phyloP scores from a whole-genome alignment of 2,888 invertebrate species.

The Hyles lineata region DNA sequence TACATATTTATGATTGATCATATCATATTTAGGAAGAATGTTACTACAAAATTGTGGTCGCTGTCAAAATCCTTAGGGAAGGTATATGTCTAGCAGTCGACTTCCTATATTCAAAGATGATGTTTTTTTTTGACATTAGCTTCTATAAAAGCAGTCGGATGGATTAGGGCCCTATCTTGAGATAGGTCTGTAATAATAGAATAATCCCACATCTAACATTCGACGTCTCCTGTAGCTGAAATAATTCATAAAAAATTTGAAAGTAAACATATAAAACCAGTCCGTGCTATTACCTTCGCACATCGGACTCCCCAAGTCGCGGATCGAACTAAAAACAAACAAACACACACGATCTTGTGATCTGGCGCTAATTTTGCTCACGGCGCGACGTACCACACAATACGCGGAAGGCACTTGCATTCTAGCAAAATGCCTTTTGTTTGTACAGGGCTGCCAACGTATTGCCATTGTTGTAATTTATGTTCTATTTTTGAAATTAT shows the following conservation, averaged over 20 bases:
- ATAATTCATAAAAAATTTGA: background rate
- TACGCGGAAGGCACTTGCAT: conserved; percentile 66
- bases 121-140: too few relatives aligned
- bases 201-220: too few relatives aligned
- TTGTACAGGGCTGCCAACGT: conserved; percentile 1
- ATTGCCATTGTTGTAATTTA: background rate
- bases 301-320: conserved; percentile 69
- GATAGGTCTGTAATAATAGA: too few relatives aligned
- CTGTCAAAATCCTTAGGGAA: too few relatives aligned
- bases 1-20: too few relatives aligned
- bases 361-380: conserved; percentile 65
- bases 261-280: background rate
- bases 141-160: too few relatives aligned
- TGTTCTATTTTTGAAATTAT: background rate
- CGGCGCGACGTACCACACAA: conserved; percentile 67
- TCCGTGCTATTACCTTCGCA: conserved; percentile 8
- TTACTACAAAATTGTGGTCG: too few relatives aligned
- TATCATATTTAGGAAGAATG: too few relatives aligned
- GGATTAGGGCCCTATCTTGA: too few relatives aligned
- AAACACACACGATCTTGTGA: conserved; percentile 55
- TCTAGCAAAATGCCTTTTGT: conserved; percentile 22
- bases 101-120: too few relatives aligned
- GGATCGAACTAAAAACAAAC: conserved; percentile 59
- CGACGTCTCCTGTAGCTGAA: too few relatives aligned
- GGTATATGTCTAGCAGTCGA: too few relatives aligned